Conservation (phyloP, 2,888 invertebrate species). For the Standfussiana lucernea region DNA sequence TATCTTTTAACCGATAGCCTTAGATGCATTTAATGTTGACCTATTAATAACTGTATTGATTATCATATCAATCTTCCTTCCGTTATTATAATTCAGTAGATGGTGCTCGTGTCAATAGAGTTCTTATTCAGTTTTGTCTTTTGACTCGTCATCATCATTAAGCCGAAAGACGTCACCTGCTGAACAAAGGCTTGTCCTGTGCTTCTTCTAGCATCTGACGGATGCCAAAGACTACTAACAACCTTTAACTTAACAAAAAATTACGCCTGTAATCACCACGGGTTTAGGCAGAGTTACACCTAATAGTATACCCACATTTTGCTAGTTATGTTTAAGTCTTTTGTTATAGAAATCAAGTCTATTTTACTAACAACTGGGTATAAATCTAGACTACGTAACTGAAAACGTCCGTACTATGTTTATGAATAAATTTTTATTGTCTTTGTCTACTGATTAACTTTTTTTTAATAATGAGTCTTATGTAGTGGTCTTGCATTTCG, state of each 20-base stretch:
- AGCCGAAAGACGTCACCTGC: not conserved
- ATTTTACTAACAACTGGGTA: not conserved
- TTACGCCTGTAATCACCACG: not conserved
- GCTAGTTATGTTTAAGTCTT: too few relatives aligned
- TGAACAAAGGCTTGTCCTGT: not conserved
- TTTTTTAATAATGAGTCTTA: not conserved
- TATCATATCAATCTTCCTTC: not conserved
- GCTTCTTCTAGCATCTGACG: not conserved
- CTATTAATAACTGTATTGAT: conserved; percentile 5
- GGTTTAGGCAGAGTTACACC: not conserved
- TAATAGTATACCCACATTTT: too few relatives aligned
- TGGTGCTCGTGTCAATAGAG: too few relatives aligned
- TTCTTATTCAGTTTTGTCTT: not conserved
- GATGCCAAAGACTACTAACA: too few relatives aligned
- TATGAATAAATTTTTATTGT: not conserved
- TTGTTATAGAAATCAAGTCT: not conserved
- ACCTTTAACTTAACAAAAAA: too few relatives aligned
- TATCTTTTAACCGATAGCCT: not conserved
- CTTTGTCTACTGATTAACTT: not conserved
- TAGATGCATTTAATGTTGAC: not conserved
- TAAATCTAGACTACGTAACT: not conserved
- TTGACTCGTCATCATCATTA: not conserved
- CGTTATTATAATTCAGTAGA: not conserved
- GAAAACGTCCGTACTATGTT: not conserved
- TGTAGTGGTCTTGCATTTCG: conserved; percentile 1